Evolutionary conservation across 2,797 vertebrate species (phyloP), one percentile per base, ranked within the genome.

Genomic region (Mallotus villosus): DNA sequence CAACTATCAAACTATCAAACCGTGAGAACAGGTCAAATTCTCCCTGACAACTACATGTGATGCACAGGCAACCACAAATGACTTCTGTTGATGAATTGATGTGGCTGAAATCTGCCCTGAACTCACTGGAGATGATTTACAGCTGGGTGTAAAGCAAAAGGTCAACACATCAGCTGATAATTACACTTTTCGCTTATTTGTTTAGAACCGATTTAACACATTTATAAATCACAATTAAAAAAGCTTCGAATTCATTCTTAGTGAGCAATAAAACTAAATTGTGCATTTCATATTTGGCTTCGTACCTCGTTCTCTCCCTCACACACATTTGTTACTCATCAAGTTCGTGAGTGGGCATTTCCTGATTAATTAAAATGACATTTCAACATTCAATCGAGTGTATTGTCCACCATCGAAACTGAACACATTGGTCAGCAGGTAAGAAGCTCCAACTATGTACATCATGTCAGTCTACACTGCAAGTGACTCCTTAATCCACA

Each of bases 31-130:
- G 19, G 65, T 34, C 4, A 37, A 57, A 67, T 60, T 14, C 57
- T 8, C 25, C 62, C 16, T 21, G 51, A 22, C 46, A 68, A 57
- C 41, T n/a, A 41, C 68, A 62, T 46, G 53, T 76, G 53, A 19
- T 16, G 49, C 8, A 58, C 12, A 29, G 16, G 21, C 8, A 61
- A 66, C 34, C 25, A 24, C 12, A 61, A 41, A 25, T 49, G 1
- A 70, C 63, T 32, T 32, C 55, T 57, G 68, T 29, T 70, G 57
- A 46, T 59, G 16, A 55, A 22, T 49, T 1, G 41, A 59, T 29
- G 12, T 34, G 22, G 16, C 68, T 51, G 25, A 60, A 65, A 24
- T 61, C n/a, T 62, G 21, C n/a, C 27, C 27, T 19, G 14, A n/a
- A 19, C 25, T 66, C 27, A 24, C 51, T 37, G 12, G 9, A 14